Percentiles rank a stretch among this genome's conserved stretches.
Conservation (phyloP, 2,797 vertebrate genomes). For the Mus spretus region DNA sequence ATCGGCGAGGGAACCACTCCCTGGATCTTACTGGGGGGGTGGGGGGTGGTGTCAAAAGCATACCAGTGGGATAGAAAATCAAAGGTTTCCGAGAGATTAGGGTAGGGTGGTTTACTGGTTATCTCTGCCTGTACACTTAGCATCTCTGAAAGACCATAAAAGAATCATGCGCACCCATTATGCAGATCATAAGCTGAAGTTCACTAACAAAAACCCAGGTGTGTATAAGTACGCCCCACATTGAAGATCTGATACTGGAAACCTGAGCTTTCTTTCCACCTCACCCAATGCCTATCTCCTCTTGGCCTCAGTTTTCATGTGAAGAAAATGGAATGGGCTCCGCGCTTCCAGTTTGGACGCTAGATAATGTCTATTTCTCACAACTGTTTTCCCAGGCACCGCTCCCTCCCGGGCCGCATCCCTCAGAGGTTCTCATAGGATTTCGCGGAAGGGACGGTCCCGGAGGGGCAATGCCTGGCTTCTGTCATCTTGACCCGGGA, state of each 20-base stretch:
- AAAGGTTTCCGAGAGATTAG: not conserved
- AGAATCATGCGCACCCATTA: not conserved
- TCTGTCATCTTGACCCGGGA: conserved; percentile 5
- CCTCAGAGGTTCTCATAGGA: not conserved
- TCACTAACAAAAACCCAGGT: not conserved
- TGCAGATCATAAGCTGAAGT: not conserved
- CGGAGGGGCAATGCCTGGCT: conserved; percentile 30
- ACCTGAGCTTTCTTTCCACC: not conserved
- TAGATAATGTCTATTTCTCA: conserved; percentile 6
- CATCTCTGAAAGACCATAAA: not conserved
- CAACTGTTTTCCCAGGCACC: conserved; percentile 28
- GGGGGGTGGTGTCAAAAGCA: not conserved
- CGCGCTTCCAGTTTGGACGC: not conserved
- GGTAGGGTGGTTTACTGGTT: not conserved
- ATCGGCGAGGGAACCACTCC: not conserved
- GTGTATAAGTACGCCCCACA: no score
- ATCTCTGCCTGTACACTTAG: not conserved
- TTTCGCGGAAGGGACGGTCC: conserved; percentile 49
- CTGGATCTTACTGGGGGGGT: not conserved
- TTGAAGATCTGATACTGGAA: not conserved
- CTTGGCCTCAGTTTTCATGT: conserved; percentile 3
- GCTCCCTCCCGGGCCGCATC: not conserved
- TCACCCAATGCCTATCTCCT: not conserved
- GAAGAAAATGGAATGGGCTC: not conserved
- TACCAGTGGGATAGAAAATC: not conserved